A percentile compares a stretch with the other conserved stretches of the same genome.
These are phyloP conservation scores for Holothuria scabra DNA, from an alignment of 53 echinoderm and acorn worm species.

Conservation along the genomic window DNA sequence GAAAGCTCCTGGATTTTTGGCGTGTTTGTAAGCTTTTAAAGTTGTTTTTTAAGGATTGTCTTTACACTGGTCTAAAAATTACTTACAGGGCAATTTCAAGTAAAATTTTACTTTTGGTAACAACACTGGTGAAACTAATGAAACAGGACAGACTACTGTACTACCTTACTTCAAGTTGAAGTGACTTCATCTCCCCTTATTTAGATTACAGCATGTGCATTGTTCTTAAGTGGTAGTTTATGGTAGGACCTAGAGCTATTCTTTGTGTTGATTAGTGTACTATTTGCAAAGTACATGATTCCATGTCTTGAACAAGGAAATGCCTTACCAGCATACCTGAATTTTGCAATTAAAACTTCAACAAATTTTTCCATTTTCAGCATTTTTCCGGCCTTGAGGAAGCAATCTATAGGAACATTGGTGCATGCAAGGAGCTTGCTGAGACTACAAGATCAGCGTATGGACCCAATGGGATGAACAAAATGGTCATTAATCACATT, in stretches of 20 bases:
- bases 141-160: too few relatives aligned
- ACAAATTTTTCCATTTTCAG: slow-evolving; percentile 44
- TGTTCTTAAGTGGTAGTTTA: too few relatives aligned
- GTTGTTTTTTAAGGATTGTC: too few relatives aligned
- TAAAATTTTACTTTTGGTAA: too few relatives aligned
- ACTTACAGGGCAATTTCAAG: too few relatives aligned
- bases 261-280: not conserved
- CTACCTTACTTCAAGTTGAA: too few relatives aligned
- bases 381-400: slow-evolving; percentile 90
- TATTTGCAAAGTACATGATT: not conserved
- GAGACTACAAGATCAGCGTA: slow-evolving; percentile 89
- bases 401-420: slow-evolving; percentile 92
- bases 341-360: not conserved
- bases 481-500: slow-evolving; percentile 99
- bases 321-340: not conserved
- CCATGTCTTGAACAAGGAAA: not conserved
- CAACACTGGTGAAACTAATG: too few relatives aligned
- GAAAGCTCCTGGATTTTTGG: too few relatives aligned
- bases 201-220: too few relatives aligned
- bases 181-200: too few relatives aligned
- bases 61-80: too few relatives aligned
- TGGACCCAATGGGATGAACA: slow-evolving; percentile 93
- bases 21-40: too few relatives aligned
- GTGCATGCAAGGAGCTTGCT: slow-evolving; percentile 94
- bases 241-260: not conserved